Conservation (phyloP, 2,888 invertebrate species). For the Hirtodrosophila trivittata region DNA sequence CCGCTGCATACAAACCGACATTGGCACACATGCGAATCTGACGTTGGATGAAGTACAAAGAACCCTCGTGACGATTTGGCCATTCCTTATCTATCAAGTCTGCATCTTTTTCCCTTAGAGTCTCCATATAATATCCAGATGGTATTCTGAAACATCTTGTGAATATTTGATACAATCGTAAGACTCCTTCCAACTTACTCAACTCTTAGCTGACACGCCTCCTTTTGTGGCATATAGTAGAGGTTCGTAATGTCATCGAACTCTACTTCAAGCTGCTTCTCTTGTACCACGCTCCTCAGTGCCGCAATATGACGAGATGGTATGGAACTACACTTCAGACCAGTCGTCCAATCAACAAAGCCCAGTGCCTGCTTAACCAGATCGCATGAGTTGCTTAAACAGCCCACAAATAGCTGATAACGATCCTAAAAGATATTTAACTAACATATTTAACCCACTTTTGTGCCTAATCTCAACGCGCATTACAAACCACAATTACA, state of each 20-base stretch:
- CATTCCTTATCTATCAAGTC: slow-evolving; percentile 70
- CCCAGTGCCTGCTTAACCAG: slow-evolving; percentile 68
- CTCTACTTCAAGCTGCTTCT: slow-evolving; percentile 62
- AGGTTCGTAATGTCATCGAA: slow-evolving; percentile 65
- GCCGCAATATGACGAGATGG: slow-evolving; percentile 51
- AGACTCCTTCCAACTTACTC: slow-evolving; percentile 52
- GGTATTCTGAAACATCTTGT: slow-evolving; percentile 62
- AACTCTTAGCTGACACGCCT: slow-evolving; percentile 62
- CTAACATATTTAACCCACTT: rapidly evolving
- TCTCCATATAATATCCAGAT: slow-evolving; percentile 51
- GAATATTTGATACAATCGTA: rapidly evolving
- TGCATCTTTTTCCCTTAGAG: slow-evolving; percentile 66
- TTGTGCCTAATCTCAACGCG: background rate
- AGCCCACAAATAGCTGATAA: slow-evolving; percentile 81
- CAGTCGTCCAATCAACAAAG: slow-evolving; percentile 78
- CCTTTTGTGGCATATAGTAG: slow-evolving; percentile 64
- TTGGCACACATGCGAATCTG: slow-evolving; percentile 76
- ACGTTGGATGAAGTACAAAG: slow-evolving; percentile 72
- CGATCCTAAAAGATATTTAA: slow-evolving; percentile 70
- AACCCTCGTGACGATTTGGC: slow-evolving; percentile 80
- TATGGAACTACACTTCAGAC: slow-evolving; percentile 81
- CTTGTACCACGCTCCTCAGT: slow-evolving; percentile 65
- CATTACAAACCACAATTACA: slow-evolving; percentile 52
- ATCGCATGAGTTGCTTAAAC: slow-evolving; percentile 43
- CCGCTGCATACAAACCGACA: slow-evolving; percentile 74